Evolutionary conservation across 2,797 vertebrate species (phyloP).

Genomic region (Enteromius thamalakanensis): DNA sequence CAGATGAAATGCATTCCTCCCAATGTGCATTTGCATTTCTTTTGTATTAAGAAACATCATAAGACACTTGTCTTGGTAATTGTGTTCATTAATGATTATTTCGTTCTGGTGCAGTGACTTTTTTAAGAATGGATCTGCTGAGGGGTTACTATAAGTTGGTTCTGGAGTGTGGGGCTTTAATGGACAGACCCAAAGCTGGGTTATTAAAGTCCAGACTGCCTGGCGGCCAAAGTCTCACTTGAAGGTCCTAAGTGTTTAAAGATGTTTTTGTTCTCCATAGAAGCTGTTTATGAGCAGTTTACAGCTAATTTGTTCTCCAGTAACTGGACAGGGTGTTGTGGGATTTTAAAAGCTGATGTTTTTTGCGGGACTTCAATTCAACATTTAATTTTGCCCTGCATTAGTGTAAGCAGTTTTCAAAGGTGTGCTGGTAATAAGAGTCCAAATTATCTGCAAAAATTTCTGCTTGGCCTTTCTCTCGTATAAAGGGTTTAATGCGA

Average conservation of each 20-base stretch:
- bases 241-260: constrained; percentile 71
- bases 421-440: constrained; percentile 1
- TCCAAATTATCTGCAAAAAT: background rate
- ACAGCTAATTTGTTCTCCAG: constrained; percentile 67
- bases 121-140: constrained; percentile 9
- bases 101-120: background rate
- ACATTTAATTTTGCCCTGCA: background rate
- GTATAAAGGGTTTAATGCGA: background rate
- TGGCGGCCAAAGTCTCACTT: constrained; percentile 63
- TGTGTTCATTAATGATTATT: background rate
- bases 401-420: background rate
- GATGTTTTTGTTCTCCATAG: constrained; percentile 67
- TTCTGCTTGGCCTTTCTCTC: background rate
- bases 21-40: background rate
- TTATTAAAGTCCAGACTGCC: constrained; percentile 63
- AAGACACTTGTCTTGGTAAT: background rate
- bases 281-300: constrained; percentile 67
- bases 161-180: background rate
- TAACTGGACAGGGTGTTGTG: constrained; percentile 60
- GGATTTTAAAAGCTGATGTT: constrained; percentile 65
- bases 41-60: background rate
- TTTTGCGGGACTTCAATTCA: background rate
- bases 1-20: background rate
- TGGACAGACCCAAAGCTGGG: constrained; percentile 37
- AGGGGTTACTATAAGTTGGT: constrained; percentile 25